Base-by-base conservation (phyloP, 2,888 invertebrate species). In the Lobophora halterata region DNA sequence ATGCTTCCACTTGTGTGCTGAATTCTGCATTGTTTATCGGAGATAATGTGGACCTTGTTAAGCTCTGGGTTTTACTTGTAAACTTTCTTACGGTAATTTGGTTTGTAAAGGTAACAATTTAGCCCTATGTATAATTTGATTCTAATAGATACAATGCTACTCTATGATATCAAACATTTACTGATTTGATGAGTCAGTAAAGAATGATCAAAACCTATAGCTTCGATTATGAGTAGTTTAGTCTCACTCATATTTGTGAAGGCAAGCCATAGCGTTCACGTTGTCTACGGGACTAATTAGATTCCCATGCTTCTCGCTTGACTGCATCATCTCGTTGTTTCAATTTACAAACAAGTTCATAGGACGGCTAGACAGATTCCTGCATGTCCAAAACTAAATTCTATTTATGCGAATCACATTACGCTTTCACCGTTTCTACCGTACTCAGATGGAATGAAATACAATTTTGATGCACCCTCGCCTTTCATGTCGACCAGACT, bases 361-460 rank as follows among this genome's bases (percentile, higher is more conserved):
- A 18, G n/a, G n/a, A n/a, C n/a, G 48, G 52, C 49, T 54, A 56
- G 58, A 20, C 19, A 11, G 19, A 14, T 31, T 16, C 14, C 26
- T 49, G 54, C 59, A 61, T 61, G 61, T 65, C 59, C 56, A 58
- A 58, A 52, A 61, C 71, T 71, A 71, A 75, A 72, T 76, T 72
- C 71, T 74, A 68, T 79, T 78, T 76, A 68, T 68, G 69, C 69
- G 69, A 66, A 74, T 72, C 66, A 68, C 71, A 75, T 71, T 62
- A 61, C 63, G 67, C 70, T 74, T 69, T 71, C 70, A 66, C 71
- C 67, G 63, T 58, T 55, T 52, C 65, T 66, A 61, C 61, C 59
- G 64, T 56, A 55, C 65, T 61, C 51, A 60, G 56, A 58, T 61
- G 63, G 61, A 65, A 64, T 66, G 61, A 60, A 65, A 63, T 57